Percentiles rank a stretch among this genome's conserved stretches.
Conservation (phyloP, 1,140 invertebrate genomes). For the Brevipalpus yothersi region DNA sequence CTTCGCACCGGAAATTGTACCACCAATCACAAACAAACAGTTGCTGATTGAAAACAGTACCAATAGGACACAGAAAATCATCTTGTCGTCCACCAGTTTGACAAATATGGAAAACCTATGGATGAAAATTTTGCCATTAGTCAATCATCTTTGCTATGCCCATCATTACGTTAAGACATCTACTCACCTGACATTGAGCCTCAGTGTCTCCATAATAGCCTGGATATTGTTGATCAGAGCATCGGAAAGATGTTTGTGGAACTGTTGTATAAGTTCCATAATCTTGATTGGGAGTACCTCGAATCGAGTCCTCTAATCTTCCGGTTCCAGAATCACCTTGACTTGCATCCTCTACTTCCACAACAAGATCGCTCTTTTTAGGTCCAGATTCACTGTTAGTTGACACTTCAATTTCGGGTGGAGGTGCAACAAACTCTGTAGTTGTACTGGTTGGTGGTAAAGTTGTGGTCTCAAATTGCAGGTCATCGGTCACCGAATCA, state of each 20-base stretch:
- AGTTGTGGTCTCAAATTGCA: no score
- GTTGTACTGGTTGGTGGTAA: no score
- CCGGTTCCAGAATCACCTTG: neutral
- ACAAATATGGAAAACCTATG: slow-evolving; percentile 21
- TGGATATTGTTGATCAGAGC: slow-evolving; percentile 20
- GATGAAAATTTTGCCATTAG: neutral
- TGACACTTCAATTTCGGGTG: no score
- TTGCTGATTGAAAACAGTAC: slow-evolving; percentile 22
- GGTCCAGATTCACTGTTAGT: no score
- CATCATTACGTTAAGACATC: neutral
- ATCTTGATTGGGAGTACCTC: slow-evolving; percentile 21
- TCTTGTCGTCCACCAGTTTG: slow-evolving; percentile 16
- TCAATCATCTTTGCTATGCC: neutral
- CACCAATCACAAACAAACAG: slow-evolving; percentile 28
- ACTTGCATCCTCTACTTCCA: no score
- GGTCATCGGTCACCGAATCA: no score
- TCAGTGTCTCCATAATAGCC: slow-evolving; percentile 25
- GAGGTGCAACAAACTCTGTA: no score
- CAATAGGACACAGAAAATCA: slow-evolving; percentile 23
- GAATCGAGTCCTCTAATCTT: slow-evolving; percentile 14
- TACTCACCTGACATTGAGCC: slow-evolving; percentile 22
- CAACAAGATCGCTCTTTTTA: no score
- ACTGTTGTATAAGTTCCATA: slow-evolving; percentile 21
- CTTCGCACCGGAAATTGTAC: slow-evolving; percentile 58
- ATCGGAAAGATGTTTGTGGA: slow-evolving; percentile 22